Percentiles rank a stretch among this genome's conserved stretches.
Evolutionary conservation across 1,140 invertebrate genomes (phyloP).

Genomic region (Drosophila willistoni): DNA sequence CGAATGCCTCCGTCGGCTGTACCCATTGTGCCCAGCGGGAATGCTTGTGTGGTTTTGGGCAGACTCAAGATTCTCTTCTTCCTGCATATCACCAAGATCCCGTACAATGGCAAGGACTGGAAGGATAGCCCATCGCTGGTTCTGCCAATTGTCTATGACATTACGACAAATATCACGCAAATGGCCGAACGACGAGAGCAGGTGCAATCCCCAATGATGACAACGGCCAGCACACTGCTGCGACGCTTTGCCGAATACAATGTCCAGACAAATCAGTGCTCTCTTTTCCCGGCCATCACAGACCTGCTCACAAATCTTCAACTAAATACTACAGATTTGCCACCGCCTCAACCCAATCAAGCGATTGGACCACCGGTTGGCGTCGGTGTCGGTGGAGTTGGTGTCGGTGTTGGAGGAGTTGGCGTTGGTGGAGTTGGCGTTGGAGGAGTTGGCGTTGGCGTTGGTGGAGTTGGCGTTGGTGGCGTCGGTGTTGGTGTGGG

Average conservation of each 20-base stretch:
- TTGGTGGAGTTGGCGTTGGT: constrained; percentile 26
- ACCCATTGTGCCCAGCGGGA: constrained; percentile 92
- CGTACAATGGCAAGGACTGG: constrained; percentile 85
- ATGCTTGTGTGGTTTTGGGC: constrained; percentile 91
- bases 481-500: constrained; percentile 47
- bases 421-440: constrained; percentile 74
- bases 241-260: constrained; percentile 88
- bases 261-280: constrained; percentile 89
- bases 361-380: constrained; percentile 68
- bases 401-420: constrained; percentile 39
- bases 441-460: background rate
- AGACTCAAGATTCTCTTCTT: constrained; percentile 95
- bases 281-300: constrained; percentile 93
- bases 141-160: constrained; percentile 94
- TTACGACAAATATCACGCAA: constrained; percentile 92
- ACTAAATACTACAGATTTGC: constrained; percentile 87
- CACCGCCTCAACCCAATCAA: constrained; percentile 81
- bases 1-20: constrained; percentile 93
- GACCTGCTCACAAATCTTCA: constrained; percentile 92
- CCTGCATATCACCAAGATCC: constrained; percentile 91
- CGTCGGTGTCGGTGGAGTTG: constrained; percentile 70
- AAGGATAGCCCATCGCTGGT: constrained; percentile 91
- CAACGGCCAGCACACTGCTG: constrained; percentile 87
- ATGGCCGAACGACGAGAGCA: constrained; percentile 91
- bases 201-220: constrained; percentile 86